These are phyloP conservation scores for Patella ulyssiponensis DNA, from an alignment of 2,888 invertebrate species.

Conservation along the genomic window DNA sequence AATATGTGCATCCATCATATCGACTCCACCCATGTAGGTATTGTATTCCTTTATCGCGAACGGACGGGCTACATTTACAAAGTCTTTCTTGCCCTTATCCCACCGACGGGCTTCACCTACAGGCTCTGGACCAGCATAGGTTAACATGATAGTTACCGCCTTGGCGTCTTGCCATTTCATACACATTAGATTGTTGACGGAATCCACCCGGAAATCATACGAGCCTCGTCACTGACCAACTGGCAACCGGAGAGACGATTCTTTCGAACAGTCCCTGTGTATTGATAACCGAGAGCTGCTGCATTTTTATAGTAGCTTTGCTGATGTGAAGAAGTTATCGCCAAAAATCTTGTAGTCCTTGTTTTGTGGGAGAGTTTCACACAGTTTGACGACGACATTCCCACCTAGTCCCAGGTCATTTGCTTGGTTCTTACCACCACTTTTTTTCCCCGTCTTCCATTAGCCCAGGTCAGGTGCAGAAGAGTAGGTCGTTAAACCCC, in stretches of 20 bases:
- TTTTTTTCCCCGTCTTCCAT: too few species aligned
- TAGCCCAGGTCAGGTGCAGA: too few species aligned
- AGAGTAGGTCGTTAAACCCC: too few species aligned
- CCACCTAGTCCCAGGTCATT: conserved; percentile 5
- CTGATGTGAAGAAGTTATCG: conserved; percentile 22
- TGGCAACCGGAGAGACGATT: neutral
- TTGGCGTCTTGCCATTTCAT: neutral
- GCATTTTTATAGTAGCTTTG: conserved; percentile 10
- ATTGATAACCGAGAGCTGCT: neutral
- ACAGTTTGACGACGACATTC: conserved; percentile 18
- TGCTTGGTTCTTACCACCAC: neutral
- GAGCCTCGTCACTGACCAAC: neutral
- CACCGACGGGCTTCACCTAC: neutral
- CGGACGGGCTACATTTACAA: neutral
- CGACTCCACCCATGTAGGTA: neutral
- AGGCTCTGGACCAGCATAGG: neutral
- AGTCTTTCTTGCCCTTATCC: neutral
- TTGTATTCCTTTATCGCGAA: neutral
- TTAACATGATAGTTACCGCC: neutral
- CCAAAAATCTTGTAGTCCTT: conserved; percentile 20
- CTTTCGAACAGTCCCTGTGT: conserved; percentile 1
- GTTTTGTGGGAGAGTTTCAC: conserved; percentile 11
- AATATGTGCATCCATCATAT: neutral
- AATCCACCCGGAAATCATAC: neutral
- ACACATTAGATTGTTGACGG: neutral